Evolutionary conservation across 2,797 vertebrate species (phyloP).

Genomic region (Sebastiscus tertius): DNA sequence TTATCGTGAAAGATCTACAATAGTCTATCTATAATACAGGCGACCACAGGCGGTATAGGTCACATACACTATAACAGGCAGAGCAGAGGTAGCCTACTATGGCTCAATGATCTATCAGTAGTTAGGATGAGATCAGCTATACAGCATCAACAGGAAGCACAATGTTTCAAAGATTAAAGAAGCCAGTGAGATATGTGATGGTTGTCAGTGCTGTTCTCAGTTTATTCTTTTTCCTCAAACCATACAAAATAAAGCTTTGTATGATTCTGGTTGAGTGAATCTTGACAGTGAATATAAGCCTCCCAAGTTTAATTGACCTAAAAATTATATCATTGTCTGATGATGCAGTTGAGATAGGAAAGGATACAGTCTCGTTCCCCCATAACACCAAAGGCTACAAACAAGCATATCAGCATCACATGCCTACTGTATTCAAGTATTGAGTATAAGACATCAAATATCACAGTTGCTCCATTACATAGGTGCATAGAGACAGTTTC

Average conservation of each 20-base stretch:
- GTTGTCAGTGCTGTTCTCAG: neutral
- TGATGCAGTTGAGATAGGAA: neutral
- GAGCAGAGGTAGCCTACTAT: neutral
- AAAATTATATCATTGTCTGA: neutral
- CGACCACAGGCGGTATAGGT: neutral
- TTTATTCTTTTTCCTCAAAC: neutral
- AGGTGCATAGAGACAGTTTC: neutral
- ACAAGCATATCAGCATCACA: neutral
- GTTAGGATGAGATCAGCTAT: neutral
- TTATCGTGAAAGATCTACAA: neutral
- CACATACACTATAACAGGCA: neutral
- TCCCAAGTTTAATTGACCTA: neutral
- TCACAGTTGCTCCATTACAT: neutral
- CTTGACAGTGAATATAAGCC: neutral
- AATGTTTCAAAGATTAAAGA: neutral
- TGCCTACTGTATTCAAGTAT: neutral
- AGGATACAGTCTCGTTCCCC: neutral
- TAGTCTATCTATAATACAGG: neutral
- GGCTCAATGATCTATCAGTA: neutral
- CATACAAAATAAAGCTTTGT: neutral
- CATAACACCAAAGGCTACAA: neutral
- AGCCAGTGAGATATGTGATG: neutral
- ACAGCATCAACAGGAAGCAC: conserved; percentile 21
- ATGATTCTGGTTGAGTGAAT: neutral
- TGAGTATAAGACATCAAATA: neutral